phyloP scores from a whole-genome alignment of 2,888 invertebrate species.

The Drosophila planitibia region DNA sequence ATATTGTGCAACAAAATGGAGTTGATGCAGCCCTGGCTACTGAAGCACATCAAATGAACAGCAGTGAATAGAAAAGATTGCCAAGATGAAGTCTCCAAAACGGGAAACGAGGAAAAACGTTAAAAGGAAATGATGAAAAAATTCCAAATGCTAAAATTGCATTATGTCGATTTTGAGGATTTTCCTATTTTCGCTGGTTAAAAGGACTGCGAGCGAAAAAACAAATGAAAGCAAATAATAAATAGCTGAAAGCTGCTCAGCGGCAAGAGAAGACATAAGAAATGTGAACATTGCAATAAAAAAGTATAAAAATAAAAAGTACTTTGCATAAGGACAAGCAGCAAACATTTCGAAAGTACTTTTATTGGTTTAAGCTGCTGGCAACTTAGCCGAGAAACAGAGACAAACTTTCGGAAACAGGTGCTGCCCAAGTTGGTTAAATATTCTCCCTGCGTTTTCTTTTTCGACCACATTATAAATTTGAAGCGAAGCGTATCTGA shows the following conservation, averaged over 20 bases:
- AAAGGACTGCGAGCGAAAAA: slow-evolving; percentile 18
- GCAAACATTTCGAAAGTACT: slow-evolving; percentile 40
- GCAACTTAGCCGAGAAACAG: slow-evolving; percentile 8
- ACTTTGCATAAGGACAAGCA: slow-evolving; percentile 24
- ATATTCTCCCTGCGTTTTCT: background rate
- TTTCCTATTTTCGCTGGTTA: slow-evolving; percentile 49
- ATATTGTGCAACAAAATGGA: slow-evolving; percentile 52
- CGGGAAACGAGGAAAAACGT: background rate
- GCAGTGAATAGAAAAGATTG: slow-evolving; percentile 14
- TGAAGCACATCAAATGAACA: slow-evolving; percentile 43
- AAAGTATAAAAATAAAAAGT: slow-evolving; percentile 40
- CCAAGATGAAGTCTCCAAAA: slow-evolving; percentile 9
- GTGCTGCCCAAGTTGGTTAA: slow-evolving; percentile 26
- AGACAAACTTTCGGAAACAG: slow-evolving; percentile 24
- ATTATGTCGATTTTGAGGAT: slow-evolving; percentile 76
- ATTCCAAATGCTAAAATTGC: slow-evolving; percentile 68
- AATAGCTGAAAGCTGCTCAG: slow-evolving; percentile 36
- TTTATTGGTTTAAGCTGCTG: slow-evolving; percentile 66
- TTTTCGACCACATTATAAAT: background rate
- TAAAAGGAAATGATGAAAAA: slow-evolving; percentile 51
- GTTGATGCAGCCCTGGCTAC: slow-evolving; percentile 13
- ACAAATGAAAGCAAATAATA: slow-evolving; percentile 26
- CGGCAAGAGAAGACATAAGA: slow-evolving; percentile 52
- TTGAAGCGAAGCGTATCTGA: background rate
- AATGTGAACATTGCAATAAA: slow-evolving; percentile 52